Percentiles rank a stretch among this genome's conserved stretches.
Conservation (phyloP, 1,140 invertebrate species). For the Euschistus heros region DNA sequence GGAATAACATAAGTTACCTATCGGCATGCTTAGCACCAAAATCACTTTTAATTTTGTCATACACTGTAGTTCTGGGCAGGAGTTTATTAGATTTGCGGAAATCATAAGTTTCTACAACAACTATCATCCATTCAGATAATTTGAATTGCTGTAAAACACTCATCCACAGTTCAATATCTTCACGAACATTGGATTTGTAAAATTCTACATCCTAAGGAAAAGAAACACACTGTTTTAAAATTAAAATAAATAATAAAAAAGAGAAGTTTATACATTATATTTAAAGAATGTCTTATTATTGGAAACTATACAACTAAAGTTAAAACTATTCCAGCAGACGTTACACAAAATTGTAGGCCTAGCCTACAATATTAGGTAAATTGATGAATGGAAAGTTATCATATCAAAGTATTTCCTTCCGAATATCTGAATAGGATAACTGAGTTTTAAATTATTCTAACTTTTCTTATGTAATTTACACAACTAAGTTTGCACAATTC, state of each 20-base stretch:
- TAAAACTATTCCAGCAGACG: too few species aligned
- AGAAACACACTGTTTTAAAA: background rate
- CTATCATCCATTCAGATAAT: slow-evolving; percentile 86
- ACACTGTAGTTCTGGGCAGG: slow-evolving; percentile 79
- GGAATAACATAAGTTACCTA: slow-evolving; percentile 43
- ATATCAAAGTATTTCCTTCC: too few species aligned
- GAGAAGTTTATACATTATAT: background rate
- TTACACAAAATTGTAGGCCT: too few species aligned
- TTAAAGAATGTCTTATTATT: too few species aligned
- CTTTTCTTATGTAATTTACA: too few species aligned
- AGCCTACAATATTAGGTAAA: too few species aligned
- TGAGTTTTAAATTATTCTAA: too few species aligned
- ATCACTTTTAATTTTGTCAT: slow-evolving; percentile 89
- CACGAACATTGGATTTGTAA: slow-evolving; percentile 73
- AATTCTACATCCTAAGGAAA: slow-evolving; percentile 69
- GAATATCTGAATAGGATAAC: too few species aligned
- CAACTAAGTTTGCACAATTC: too few species aligned
- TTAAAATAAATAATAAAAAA: background rate
- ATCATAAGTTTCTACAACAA: slow-evolving; percentile 86
- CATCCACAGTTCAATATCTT: slow-evolving; percentile 82
- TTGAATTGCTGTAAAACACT: slow-evolving; percentile 60
- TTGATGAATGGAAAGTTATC: too few species aligned
- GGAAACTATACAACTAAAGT: too few species aligned
- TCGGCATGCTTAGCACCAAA: slow-evolving; percentile 83
- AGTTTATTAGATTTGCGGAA: slow-evolving; percentile 84